Evolutionary conservation across 2,888 invertebrate genomes (phyloP).

Genomic region (Aphrophora alni): DNA sequence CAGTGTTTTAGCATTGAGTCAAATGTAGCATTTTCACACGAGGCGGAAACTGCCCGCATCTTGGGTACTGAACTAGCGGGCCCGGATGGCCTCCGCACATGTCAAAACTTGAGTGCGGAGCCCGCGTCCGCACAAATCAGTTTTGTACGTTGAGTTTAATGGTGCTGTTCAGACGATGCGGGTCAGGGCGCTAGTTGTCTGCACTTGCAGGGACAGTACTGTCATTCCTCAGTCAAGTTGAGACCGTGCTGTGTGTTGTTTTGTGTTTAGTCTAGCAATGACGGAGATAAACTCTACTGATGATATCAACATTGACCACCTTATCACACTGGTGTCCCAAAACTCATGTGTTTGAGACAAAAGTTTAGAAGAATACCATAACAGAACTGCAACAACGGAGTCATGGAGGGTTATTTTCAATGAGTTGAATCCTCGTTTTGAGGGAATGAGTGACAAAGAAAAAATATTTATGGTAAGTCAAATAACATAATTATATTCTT

Average conservation of each 20-base stretch:
- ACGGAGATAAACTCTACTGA: too few relatives aligned
- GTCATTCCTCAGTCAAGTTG: too few relatives aligned
- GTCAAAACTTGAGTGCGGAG: background rate
- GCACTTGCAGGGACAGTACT: background rate
- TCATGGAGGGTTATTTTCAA: background rate
- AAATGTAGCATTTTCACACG: background rate
- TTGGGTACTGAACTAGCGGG: slow-evolving; percentile 5
- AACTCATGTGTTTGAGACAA: slow-evolving; percentile 14
- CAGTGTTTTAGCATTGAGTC: slow-evolving; percentile 9
- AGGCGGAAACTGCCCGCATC: background rate
- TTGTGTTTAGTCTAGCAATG: too few relatives aligned
- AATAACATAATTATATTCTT: background rate
- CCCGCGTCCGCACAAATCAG: slow-evolving; percentile 12
- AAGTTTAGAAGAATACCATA: background rate
- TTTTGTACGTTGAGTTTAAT: background rate
- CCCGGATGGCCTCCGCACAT: slow-evolving; percentile 17
- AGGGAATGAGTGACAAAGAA: slow-evolving; percentile 1
- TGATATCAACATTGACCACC: too few relatives aligned
- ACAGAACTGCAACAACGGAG: background rate
- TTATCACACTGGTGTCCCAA: background rate
- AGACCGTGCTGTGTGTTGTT: too few relatives aligned
- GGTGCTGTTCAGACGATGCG: background rate
- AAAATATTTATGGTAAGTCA: background rate
- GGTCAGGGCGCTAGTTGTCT: background rate
- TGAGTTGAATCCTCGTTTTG: slow-evolving; percentile 2